These are phyloP conservation scores for Diorhabda carinulata DNA, from an alignment of 1,140 invertebrate genomes.

Conservation along the genomic window DNA sequence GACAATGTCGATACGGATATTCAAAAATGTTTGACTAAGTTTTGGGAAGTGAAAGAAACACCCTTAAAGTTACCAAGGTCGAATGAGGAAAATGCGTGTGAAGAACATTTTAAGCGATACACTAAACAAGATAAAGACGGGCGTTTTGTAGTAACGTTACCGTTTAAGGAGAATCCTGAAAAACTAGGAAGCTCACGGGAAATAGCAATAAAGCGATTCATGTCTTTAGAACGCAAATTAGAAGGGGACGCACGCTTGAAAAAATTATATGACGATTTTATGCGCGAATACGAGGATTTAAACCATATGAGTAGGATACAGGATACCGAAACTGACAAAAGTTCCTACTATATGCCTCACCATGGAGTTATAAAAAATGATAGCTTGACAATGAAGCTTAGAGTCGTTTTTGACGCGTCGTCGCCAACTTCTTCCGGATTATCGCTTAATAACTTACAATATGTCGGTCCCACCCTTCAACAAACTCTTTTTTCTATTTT, in stretches of 20 bases:
- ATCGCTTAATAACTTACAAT: slow-evolving; percentile 35
- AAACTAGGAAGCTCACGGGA: slow-evolving; percentile 21
- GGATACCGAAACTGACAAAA: background rate
- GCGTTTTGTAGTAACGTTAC: slow-evolving; percentile 19
- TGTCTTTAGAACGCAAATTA: slow-evolving; percentile 34
- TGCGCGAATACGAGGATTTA: slow-evolving; percentile 37
- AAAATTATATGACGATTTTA: slow-evolving; percentile 34
- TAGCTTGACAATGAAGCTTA: slow-evolving; percentile 39
- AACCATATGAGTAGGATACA: slow-evolving; percentile 32
- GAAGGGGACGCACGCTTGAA: slow-evolving; percentile 25
- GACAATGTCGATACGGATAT: background rate
- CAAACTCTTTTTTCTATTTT: slow-evolving; percentile 38
- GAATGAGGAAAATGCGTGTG: slow-evolving; percentile 4
- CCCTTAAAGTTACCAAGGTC: background rate
- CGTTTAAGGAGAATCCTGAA: slow-evolving; percentile 8
- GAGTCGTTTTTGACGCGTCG: slow-evolving; percentile 32
- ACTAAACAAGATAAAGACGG: slow-evolving; percentile 10
- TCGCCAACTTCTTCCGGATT: slow-evolving; percentile 28
- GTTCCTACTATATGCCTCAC: slow-evolving; percentile 30
- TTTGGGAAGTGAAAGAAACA: slow-evolving; percentile 16
- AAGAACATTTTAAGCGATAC: slow-evolving; percentile 1
- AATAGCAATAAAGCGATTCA: slow-evolving; percentile 21
- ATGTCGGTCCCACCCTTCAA: slow-evolving; percentile 34
- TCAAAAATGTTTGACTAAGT: background rate
- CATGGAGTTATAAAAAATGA: slow-evolving; percentile 43